Evolutionary conservation across 35 echinoderm and acorn worm genomes (phyloP), one percentile per base, ranked within the genome.

Genomic region (Eucidaris tribuloides): DNA sequence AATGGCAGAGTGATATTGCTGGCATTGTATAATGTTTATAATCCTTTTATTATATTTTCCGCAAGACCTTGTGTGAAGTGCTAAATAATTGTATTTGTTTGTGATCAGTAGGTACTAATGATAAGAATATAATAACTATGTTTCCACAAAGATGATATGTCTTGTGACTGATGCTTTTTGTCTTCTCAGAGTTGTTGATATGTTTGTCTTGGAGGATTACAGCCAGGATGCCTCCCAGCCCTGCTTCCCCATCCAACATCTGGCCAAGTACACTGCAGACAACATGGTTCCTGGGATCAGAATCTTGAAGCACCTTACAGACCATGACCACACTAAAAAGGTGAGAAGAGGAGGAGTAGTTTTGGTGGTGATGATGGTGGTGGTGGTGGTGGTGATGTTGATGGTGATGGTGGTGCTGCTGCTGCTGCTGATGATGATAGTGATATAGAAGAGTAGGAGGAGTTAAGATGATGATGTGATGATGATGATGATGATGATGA

Each of bases 301-400:
- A 62, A 38, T 78, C 24, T 50, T 83, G 28, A 92, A 63, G 50
- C 89, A 92, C 33, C 77, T 92, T 14, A 89, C 88, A 59, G 85
- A 92, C 36, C 82, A 92, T 78, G 85, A 96, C 58, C 89, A 97
- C 58, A 97, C 85, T 5, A 64, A 85, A 58, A 72, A 76, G 85
- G 94, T 92, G 50, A 40, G 52, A 44, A 34, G 37, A 4, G 65
- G 2, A 19, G 31, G 19, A 13, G 29, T 32, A 19, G 20, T 11
- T 13, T n/a, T 65, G n/a, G 29, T 65, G 61, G 25, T 65, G 61
- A 65, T 30, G 65, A 70, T 70, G 56, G 30, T 58, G 5, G 30
- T 1, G 9, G 1, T 15, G 19, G 7, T 22, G 19, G 30, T 59
- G 18, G 30, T 15, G 6, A n/a, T 59, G 56, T 24, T 59, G 18